Conservation (phyloP, 2,113 vertebrate genomes). For the Percina caprodes region DNA sequence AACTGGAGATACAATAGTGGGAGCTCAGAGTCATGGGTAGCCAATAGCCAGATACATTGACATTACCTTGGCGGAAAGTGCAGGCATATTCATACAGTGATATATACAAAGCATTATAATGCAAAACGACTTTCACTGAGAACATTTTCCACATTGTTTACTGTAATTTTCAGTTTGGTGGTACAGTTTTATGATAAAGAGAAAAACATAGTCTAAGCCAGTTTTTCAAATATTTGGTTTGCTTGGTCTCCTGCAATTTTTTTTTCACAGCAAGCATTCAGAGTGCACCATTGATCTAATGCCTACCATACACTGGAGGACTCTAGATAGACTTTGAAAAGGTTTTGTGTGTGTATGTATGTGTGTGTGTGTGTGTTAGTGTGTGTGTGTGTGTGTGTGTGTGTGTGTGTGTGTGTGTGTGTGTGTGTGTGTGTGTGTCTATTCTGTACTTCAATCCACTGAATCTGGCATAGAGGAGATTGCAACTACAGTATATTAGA, state of each 20-base stretch:
- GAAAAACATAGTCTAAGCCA: background rate
- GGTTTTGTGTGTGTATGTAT: no score
- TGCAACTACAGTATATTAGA: constrained; percentile 3
- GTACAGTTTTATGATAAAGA: background rate
- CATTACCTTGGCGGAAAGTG: background rate
- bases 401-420: no score
- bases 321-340: no score
- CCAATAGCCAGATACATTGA: constrained; percentile 2
- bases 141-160: constrained; percentile 8
- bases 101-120: constrained; percentile 12
- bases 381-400: no score
- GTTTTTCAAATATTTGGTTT: no score
- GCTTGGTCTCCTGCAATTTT: no score
- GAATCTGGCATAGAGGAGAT: background rate
- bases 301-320: no score
- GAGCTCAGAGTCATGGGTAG: constrained; percentile 1
- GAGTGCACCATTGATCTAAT: no score
- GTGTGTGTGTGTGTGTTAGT: no score
- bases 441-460: background rate
- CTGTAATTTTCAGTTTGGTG: background rate
- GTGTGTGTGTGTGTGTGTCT: background rate
- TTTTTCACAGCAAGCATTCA: no score
- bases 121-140: background rate
- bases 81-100: constrained; percentile 3
- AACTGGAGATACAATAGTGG: background rate